Evolutionary conservation across 2,888 invertebrate species (phyloP).

Genomic region (Antheraea assamensis): DNA sequence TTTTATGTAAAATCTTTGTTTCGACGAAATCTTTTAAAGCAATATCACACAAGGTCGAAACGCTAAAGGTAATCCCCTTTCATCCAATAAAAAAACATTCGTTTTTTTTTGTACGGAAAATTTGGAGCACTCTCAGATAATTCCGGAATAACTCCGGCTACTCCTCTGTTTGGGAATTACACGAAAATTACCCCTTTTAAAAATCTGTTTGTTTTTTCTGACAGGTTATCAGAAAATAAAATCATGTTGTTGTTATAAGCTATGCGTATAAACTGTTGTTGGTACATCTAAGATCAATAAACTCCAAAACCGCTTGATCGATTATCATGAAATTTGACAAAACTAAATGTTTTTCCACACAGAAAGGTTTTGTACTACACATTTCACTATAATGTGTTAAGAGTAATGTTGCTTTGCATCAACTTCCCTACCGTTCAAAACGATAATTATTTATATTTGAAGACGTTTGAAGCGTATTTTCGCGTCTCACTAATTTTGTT

Average conservation of each 20-base stretch:
- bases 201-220: neutral
- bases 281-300: no score
- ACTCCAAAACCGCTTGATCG: no score
- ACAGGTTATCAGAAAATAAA: neutral
- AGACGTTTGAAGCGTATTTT: no score
- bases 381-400: no score
- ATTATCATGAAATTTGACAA: no score
- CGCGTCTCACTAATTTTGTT: no score
- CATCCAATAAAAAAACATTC: conserved; percentile 10
- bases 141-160: conserved; percentile 5
- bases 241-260: neutral
- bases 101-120: neutral
- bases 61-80: conserved; percentile 18
- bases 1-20: conserved; percentile 13
- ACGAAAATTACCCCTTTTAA: conserved; percentile 9
- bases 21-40: conserved; percentile 14
- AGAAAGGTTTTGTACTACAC: no score
- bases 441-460: no score
- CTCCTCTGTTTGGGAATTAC: neutral
- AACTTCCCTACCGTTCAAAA: no score
- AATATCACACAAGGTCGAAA: conserved; percentile 15
- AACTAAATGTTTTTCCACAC: no score
- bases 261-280: no score
- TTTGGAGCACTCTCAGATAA: neutral
- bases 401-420: no score